Evolutionary conservation across 2,888 invertebrate species (phyloP).

Genomic region (Drosophila mulleri): DNA sequence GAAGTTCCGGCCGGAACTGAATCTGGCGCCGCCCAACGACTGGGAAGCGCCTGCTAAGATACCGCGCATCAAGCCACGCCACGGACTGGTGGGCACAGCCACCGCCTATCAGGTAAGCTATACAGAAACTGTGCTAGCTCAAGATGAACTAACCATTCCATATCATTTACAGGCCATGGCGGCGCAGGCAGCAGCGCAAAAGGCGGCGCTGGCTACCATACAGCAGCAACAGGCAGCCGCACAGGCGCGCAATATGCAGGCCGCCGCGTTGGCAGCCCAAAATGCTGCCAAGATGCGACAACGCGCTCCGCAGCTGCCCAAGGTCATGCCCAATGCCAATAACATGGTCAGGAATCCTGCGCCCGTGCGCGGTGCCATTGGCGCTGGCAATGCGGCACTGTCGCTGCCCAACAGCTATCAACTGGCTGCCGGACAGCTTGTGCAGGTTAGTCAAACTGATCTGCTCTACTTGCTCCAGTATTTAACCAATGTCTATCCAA

Average conservation of each 20-base stretch:
- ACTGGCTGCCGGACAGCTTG: constrained; percentile 83
- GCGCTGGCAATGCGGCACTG: constrained; percentile 78
- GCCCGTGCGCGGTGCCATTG: constrained; percentile 80
- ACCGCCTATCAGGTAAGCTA: constrained; percentile 85
- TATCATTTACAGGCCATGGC: constrained; percentile 83
- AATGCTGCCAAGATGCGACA: constrained; percentile 83
- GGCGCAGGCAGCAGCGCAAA: constrained; percentile 85
- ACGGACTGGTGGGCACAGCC: constrained; percentile 85
- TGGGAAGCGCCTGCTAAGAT: constrained; percentile 98
- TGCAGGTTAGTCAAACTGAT: constrained; percentile 73
- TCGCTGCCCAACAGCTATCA: constrained; percentile 84
- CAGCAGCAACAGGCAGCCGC: constrained; percentile 83
- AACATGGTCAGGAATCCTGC: constrained; percentile 75
- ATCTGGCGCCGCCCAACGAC: constrained; percentile 93
- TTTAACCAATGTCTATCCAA: neutral
- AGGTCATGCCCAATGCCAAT: constrained; percentile 67
- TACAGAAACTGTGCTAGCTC: too few species aligned
- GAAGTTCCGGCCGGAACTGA: constrained; percentile 94
- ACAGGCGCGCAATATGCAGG: constrained; percentile 83
- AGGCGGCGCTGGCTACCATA: constrained; percentile 84
- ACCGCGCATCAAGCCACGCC: constrained; percentile 87
- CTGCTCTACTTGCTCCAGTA: neutral
- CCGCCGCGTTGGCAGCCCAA: constrained; percentile 83
- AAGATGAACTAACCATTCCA: neutral
- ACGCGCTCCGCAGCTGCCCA: constrained; percentile 79